Conservation (phyloP, 2,113 vertebrate genomes). For the Turnix velox region DNA sequence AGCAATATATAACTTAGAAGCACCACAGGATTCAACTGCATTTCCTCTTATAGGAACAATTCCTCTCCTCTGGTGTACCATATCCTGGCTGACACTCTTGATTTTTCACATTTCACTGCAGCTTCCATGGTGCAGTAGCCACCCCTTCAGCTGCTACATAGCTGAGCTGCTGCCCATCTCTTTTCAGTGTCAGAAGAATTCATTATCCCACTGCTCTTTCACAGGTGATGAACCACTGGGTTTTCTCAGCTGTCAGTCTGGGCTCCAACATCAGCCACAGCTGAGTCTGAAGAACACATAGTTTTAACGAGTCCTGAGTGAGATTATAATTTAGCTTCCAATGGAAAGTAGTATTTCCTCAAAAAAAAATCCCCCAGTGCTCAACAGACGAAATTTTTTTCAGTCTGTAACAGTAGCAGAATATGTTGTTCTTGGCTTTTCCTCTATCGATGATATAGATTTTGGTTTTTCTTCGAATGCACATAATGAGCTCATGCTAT, state of each 20-base stretch:
- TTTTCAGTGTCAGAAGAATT: too few relatives aligned
- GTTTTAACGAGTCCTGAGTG: neutral
- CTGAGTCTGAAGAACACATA: neutral
- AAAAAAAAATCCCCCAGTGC: neutral
- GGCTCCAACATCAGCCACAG: neutral
- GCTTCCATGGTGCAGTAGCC: too few relatives aligned
- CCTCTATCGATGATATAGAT: neutral
- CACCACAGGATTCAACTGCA: too few relatives aligned
- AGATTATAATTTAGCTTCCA: neutral
- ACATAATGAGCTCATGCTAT: neutral
- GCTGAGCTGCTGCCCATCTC: neutral
- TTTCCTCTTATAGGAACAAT: too few relatives aligned
- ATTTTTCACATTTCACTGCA: too few relatives aligned
- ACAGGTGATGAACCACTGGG: accelerated
- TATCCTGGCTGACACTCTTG: too few relatives aligned
- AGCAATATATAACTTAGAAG: too few relatives aligned
- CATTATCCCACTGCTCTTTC: neutral
- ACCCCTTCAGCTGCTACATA: too few relatives aligned
- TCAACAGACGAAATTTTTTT: neutral
- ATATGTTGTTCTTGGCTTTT: neutral
- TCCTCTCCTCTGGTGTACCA: too few relatives aligned
- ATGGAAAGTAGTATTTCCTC: neutral
- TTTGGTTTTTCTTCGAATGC: neutral
- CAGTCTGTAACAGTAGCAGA: neutral
- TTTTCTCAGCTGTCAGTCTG: neutral